Evolutionary conservation across 2,113 vertebrate genomes (phyloP).

Genomic region (Xerus inauris): DNA sequence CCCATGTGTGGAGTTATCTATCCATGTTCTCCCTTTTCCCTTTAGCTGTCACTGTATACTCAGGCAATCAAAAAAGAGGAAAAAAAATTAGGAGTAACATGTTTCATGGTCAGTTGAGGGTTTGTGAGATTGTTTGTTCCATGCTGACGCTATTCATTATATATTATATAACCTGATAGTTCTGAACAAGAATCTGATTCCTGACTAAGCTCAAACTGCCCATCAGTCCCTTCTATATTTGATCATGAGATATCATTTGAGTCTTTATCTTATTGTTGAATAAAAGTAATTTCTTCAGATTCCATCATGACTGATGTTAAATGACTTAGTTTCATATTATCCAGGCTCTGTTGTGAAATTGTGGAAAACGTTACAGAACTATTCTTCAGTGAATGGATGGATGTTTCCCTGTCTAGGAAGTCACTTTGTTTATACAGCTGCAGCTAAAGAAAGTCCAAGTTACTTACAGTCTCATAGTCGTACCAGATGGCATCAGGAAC

Average conservation of each 20-base stretch:
- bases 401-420: background rate
- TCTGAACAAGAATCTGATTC: background rate
- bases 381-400: fast-evolving
- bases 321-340: background rate
- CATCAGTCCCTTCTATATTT: background rate
- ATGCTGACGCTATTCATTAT: background rate
- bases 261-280: background rate
- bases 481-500: conserved; percentile 95
- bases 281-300: background rate
- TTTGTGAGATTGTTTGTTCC: background rate
- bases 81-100: background rate
- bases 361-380: background rate
- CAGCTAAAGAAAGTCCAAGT: background rate
- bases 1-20: fast-evolving
- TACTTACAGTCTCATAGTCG: conserved; percentile 94
- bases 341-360: background rate
- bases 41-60: background rate
- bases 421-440: background rate
- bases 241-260: background rate
- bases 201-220: background rate
- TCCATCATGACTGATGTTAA: background rate
- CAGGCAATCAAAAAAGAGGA: background rate
- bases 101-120: background rate
- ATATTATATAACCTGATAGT: background rate
- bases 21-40: background rate